A percentile compares a stretch with the other conserved stretches of the same genome.
Conservation (phyloP, 2,797 vertebrate genomes). For the Carcharodon carcharias region DNA sequence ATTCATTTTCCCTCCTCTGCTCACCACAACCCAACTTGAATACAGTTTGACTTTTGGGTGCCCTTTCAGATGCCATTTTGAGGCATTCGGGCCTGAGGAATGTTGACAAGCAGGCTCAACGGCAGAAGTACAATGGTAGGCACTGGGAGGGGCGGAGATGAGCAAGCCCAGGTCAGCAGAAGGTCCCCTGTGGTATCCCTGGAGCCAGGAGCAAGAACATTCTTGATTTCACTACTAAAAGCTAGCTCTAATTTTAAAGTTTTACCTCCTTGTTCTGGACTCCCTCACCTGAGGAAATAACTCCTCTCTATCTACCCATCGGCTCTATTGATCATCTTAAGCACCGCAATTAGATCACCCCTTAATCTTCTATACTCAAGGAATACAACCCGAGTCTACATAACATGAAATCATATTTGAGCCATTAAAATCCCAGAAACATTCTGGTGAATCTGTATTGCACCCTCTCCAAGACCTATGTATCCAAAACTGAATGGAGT, state of each 20-base stretch:
- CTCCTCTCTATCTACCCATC: background rate
- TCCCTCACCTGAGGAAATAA: background rate
- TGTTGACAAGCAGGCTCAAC: background rate
- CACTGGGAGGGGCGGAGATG: background rate
- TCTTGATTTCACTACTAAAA: background rate
- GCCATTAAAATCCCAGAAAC: background rate
- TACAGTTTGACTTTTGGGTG: background rate
- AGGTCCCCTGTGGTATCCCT: background rate
- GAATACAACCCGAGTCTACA: background rate
- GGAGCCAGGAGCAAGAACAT: background rate
- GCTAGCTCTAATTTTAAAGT: background rate
- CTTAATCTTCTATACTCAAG: background rate
- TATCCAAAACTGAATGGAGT: background rate
- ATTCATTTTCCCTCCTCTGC: background rate
- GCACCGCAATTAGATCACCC: background rate
- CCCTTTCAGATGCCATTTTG: background rate
- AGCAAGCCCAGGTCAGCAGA: background rate
- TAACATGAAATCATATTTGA: background rate
- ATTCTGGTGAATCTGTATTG: background rate
- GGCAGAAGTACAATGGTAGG: background rate
- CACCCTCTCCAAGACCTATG: background rate
- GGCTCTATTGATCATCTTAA: background rate
- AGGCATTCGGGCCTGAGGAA: background rate
- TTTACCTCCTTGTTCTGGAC: background rate
- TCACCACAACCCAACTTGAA: background rate